These are phyloP conservation scores for Stichopus horrens DNA, from an alignment of 53 echinoderm and acorn worm species.

Conservation along the genomic window DNA sequence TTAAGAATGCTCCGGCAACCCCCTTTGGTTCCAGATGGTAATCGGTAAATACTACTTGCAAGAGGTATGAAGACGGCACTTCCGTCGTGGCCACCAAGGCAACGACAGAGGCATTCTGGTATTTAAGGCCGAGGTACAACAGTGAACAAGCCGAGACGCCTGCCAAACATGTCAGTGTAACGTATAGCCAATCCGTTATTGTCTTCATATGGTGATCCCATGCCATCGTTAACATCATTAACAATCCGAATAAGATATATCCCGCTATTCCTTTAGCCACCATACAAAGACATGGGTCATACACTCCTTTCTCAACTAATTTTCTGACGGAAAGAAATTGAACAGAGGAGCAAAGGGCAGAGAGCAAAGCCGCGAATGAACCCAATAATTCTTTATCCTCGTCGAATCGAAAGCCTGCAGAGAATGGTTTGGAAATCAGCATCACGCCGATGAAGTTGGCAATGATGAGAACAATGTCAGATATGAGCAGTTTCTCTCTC, in stretches of 20 bases:
- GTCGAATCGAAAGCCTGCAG: not conserved
- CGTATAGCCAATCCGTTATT: not conserved
- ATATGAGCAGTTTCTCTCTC: not conserved
- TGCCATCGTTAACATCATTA: not conserved
- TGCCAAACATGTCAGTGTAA: not conserved
- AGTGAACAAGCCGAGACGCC: not conserved
- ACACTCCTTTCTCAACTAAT: not conserved
- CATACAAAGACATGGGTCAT: not conserved
- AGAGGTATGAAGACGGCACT: not conserved
- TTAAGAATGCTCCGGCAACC: not conserved
- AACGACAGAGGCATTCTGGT: not conserved
- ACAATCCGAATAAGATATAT: not conserved
- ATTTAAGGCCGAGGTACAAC: not conserved
- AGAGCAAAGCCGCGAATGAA: not conserved
- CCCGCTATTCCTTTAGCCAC: not conserved
- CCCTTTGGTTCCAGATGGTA: not conserved
- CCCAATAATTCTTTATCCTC: not conserved
- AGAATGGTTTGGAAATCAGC: not conserved
- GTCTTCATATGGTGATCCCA: not conserved
- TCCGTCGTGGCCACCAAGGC: slow-evolving; percentile 7
- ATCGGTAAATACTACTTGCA: not conserved
- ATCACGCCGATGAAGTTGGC: not conserved
- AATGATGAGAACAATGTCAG: not conserved
- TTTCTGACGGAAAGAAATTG: not conserved
- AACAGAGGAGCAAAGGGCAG: not conserved